Conservation (phyloP, 2,113 vertebrate genomes). For the Pteruthius melanotis region DNA sequence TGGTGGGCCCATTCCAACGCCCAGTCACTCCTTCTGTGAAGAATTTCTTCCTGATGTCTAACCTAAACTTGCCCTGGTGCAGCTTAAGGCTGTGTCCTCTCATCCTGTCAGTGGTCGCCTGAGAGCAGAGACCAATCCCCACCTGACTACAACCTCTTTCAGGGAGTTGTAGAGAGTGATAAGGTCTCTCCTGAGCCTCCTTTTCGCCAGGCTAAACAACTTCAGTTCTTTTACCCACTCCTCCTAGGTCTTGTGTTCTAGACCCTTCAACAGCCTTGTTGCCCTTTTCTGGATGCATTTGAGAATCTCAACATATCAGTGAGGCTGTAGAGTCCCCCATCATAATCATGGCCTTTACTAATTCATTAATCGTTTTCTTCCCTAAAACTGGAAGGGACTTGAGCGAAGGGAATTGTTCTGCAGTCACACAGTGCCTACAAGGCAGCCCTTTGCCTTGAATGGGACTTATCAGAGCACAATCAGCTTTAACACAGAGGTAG, state of each 20-base stretch:
- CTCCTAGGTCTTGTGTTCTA: background rate
- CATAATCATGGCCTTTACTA: background rate
- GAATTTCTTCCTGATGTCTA: background rate
- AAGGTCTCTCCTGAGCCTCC: background rate
- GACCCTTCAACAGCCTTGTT: background rate
- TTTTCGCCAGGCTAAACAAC: background rate
- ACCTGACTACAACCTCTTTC: background rate
- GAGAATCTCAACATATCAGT: background rate
- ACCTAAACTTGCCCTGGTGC: accelerated
- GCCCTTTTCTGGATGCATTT: background rate
- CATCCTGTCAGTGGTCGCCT: background rate
- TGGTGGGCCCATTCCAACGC: background rate
- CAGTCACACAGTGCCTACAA: background rate
- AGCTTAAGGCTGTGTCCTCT: background rate
- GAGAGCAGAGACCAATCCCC: background rate
- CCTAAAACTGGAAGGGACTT: background rate
- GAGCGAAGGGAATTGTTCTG: background rate
- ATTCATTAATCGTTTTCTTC: background rate
- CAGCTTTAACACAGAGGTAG: background rate
- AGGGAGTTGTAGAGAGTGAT: background rate
- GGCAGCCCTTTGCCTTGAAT: background rate
- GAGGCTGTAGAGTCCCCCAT: background rate
- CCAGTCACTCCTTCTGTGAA: background rate
- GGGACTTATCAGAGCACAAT: background rate
- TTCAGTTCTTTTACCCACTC: background rate